Percentiles rank a stretch among this genome's conserved stretches.
Evolutionary conservation across 2,113 vertebrate species (phyloP).

Genomic region (Pseudorhombus dupliciocellatus): DNA sequence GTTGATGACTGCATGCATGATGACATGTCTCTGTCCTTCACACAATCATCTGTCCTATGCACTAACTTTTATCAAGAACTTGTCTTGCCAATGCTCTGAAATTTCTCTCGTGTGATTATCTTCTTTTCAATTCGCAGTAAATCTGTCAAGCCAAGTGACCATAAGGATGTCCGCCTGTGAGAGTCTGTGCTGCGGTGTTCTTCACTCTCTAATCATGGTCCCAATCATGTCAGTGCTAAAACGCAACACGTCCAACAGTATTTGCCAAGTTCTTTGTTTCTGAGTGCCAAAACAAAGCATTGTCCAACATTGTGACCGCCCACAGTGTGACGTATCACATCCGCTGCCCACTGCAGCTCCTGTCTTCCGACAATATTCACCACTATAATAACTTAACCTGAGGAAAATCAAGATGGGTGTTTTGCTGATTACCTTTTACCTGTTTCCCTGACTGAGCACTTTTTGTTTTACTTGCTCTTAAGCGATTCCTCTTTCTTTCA

Average conservation of each 20-base stretch:
- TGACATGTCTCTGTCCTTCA: not conserved
- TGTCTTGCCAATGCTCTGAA: conserved; percentile 1
- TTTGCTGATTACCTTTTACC: conserved; percentile 26
- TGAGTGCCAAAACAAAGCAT: conserved; percentile 53
- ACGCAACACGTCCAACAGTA: conserved; percentile 37
- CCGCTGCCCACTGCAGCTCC: conserved; percentile 18
- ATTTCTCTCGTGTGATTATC: conserved; percentile 25
- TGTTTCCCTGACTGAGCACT: conserved; percentile 67
- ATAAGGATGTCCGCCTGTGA: conserved; percentile 46
- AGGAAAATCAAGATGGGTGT: conserved; percentile 15
- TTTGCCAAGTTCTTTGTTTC: conserved; percentile 50
- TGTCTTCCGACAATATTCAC: conserved; percentile 36
- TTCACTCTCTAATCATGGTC: conserved; percentile 35
- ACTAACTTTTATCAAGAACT: not conserved
- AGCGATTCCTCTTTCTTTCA: conserved; percentile 32
- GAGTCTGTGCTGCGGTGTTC: conserved; percentile 29
- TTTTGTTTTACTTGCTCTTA: conserved; percentile 55
- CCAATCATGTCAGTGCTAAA: conserved; percentile 22
- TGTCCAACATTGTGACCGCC: conserved; percentile 17
- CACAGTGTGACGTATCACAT: conserved; percentile 16
- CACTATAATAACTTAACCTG: conserved; percentile 29
- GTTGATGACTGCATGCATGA: conserved; percentile 29
- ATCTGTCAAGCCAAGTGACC: conserved; percentile 59
- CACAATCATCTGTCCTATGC: not conserved
- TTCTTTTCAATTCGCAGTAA: conserved; percentile 73